phyloP scores from a whole-genome alignment of 2,888 invertebrate genomes.

The Lycocerus yunnanus region DNA sequence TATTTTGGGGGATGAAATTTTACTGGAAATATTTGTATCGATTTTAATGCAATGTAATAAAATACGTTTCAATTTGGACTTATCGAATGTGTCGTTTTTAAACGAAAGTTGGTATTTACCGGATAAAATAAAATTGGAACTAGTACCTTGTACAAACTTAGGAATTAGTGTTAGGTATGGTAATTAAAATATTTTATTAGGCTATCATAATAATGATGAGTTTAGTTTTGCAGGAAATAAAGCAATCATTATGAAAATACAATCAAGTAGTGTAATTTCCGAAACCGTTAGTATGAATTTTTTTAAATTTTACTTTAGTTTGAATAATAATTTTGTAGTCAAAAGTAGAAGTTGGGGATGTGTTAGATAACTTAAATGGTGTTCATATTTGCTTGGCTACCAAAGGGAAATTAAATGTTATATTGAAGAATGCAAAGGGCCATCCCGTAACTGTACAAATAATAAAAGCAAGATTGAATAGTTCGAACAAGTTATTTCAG shows the following conservation, averaged over 20 bases:
- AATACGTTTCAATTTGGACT: constrained; percentile 59
- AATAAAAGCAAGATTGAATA: constrained; percentile 59
- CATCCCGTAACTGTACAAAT: constrained; percentile 58
- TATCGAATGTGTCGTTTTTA: constrained; percentile 64
- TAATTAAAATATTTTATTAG: background rate
- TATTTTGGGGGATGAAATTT: constrained; percentile 67
- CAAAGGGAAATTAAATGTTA: constrained; percentile 57
- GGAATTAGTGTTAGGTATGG: constrained; percentile 64
- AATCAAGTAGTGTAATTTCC: constrained; percentile 64
- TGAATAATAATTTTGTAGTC: constrained; percentile 52
- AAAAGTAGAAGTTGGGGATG: constrained; percentile 65
- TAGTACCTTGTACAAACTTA: constrained; percentile 66
- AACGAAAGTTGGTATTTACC: constrained; percentile 68
- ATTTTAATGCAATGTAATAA: constrained; percentile 60
- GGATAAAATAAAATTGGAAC: constrained; percentile 58
- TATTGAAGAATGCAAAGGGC: constrained; percentile 57
- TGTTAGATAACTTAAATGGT: constrained; percentile 68
- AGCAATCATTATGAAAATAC: constrained; percentile 63
- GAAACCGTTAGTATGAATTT: constrained; percentile 62
- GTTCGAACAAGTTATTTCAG: constrained; percentile 53
- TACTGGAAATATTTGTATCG: constrained; percentile 63
- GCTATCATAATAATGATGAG: background rate
- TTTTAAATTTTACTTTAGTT: background rate
- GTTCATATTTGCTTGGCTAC: constrained; percentile 55
- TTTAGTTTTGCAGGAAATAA: constrained; percentile 62